Conservation (phyloP, 2,888 invertebrate genomes). For the Tenthredo distinguenda region DNA sequence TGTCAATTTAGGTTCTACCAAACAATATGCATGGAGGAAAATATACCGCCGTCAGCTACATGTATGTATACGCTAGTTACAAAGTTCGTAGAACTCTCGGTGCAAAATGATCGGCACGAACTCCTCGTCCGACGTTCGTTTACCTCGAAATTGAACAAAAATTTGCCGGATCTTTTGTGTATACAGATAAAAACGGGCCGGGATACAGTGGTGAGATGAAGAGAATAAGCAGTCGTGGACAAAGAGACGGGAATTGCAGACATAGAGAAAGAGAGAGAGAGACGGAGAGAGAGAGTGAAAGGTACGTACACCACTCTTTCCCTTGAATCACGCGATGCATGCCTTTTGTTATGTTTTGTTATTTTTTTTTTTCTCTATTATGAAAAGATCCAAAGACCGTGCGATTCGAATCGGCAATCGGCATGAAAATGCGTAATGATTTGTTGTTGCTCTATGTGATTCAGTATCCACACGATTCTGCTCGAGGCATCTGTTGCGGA, state of each 20-base stretch:
- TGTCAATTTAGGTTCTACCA: neutral
- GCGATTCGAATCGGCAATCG: neutral
- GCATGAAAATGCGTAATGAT: neutral
- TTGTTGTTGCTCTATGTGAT: neutral
- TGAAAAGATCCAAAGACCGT: neutral
- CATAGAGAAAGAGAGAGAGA: neutral
- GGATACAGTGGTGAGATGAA: neutral
- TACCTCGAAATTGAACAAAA: slow-evolving; percentile 9
- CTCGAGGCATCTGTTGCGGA: neutral
- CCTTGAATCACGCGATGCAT: slow-evolving; percentile 30
- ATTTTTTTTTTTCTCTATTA: neutral
- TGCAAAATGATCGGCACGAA: neutral
- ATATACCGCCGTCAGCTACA: neutral
- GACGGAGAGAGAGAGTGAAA: too few species aligned
- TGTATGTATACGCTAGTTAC: neutral
- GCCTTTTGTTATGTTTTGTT: too few species aligned
- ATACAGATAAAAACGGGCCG: neutral
- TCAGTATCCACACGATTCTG: neutral
- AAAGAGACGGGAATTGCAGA: neutral
- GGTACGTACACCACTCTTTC: neutral
- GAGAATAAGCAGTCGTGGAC: neutral
- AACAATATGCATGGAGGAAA: neutral
- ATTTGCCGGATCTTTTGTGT: neutral
- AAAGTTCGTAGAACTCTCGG: neutral
- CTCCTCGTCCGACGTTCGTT: neutral